These are phyloP conservation scores for Leptarthrus brevirostris DNA, from an alignment of 2,888 invertebrate genomes.

Conservation along the genomic window DNA sequence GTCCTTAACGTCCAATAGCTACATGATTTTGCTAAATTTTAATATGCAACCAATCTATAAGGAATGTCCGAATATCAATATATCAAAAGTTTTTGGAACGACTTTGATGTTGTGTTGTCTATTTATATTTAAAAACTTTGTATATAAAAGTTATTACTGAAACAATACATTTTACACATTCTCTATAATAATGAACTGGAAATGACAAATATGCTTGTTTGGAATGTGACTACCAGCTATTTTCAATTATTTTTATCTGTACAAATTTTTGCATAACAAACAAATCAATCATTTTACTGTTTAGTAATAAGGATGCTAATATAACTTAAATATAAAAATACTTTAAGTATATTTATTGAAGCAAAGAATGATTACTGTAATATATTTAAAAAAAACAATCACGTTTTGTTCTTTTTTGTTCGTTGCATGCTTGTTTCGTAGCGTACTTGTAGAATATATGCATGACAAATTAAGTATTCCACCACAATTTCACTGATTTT, in stretches of 20 bases:
- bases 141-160: constrained; percentile 23
- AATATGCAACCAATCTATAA: constrained; percentile 23
- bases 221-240: constrained; percentile 26
- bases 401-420: too few relatives aligned
- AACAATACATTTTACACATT: constrained; percentile 9
- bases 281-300: background rate
- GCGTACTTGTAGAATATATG: too few relatives aligned
- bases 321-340: constrained; percentile 10
- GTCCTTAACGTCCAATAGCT: background rate
- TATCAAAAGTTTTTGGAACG: constrained; percentile 47
- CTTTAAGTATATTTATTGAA: too few relatives aligned
- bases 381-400: too few relatives aligned
- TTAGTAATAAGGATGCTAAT: constrained; percentile 34
- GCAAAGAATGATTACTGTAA: too few relatives aligned
- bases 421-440: too few relatives aligned
- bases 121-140: constrained; percentile 32
- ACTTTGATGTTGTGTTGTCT: constrained; percentile 50
- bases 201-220: constrained; percentile 29
- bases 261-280: constrained; percentile 16
- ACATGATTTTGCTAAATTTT: constrained; percentile 16
- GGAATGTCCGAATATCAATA: constrained; percentile 41
- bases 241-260: constrained; percentile 32
- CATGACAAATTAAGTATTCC: too few relatives aligned
- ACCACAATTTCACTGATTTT: too few relatives aligned
- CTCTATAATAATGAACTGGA: constrained; percentile 17